Conservation (phyloP, 2,797 vertebrate species). For the Leucoraja ocellata region DNA sequence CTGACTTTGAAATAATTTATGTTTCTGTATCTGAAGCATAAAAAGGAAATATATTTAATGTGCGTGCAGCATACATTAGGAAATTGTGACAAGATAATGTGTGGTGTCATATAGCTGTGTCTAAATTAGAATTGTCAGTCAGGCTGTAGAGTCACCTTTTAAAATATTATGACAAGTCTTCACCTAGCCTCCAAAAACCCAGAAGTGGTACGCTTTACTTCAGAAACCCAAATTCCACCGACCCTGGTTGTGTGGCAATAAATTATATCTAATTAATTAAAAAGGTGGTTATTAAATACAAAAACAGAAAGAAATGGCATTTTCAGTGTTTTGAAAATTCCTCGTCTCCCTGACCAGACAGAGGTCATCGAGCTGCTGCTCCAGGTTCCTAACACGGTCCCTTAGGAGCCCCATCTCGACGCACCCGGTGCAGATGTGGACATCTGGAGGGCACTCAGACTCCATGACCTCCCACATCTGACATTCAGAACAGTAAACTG, state of each 20-base stretch:
- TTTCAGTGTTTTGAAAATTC: not conserved
- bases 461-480: too few relatives aligned
- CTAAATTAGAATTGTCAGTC: not conserved
- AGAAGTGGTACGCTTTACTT: not conserved
- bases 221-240: too few relatives aligned
- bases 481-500: too few relatives aligned
- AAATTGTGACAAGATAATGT: slow-evolving; percentile 1
- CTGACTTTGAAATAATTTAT: slow-evolving; percentile 32
- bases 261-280: too few relatives aligned
- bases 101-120: not conserved
- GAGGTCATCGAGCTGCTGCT: too few relatives aligned
- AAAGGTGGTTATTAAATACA: not conserved
- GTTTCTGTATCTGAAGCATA: not conserved
- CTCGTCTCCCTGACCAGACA: too few relatives aligned
- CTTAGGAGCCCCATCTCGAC: too few relatives aligned
- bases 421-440: too few relatives aligned
- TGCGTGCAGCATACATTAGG: not conserved
- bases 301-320: not conserved
- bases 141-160: not conserved
- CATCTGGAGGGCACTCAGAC: too few relatives aligned
- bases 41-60: slow-evolving; percentile 22
- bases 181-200: not conserved
- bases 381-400: too few relatives aligned
- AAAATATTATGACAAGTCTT: slow-evolving; percentile 28
- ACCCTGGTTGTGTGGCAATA: too few relatives aligned